A percentile compares a stretch with the other conserved stretches of the same genome.
Evolutionary conservation across 1,140 invertebrate species (phyloP).

Genomic region (Aphis craccivora): DNA sequence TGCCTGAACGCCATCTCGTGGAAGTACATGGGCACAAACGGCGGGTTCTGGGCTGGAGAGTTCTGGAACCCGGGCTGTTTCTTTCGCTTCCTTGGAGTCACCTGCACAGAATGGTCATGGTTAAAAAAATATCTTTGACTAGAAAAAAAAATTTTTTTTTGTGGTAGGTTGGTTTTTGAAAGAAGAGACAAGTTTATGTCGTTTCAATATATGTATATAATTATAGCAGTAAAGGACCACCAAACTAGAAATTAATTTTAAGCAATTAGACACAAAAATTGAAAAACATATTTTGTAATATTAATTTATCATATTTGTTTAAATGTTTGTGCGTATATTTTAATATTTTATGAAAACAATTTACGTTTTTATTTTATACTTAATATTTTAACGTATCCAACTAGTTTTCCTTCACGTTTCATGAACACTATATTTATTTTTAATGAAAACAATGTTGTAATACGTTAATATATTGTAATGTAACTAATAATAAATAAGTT

Average conservation of each 20-base stretch:
- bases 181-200: not conserved
- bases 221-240: not conserved
- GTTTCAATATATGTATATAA: no score
- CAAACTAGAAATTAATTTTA: not conserved
- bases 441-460: not conserved
- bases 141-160: not conserved
- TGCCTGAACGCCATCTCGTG: constrained; percentile 68
- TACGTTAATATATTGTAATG: not conserved
- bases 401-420: not conserved
- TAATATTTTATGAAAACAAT: not conserved
- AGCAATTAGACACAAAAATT: not conserved
- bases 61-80: constrained; percentile 84
- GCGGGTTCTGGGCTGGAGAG: constrained; percentile 82
- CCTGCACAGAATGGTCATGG: constrained; percentile 61
- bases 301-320: not conserved
- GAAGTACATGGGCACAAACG: constrained; percentile 75
- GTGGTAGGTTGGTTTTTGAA: not conserved
- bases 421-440: not conserved
- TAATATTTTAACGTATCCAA: not conserved
- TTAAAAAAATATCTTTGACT: not conserved
- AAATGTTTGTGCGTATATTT: not conserved
- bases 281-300: not conserved
- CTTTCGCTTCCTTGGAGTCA: constrained; percentile 80
- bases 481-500: not conserved
- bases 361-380: not conserved